A percentile compares a stretch with the other conserved stretches of the same genome.
Conservation (phyloP, 2,797 vertebrate species). For the Sebastes trivittatus region DNA sequence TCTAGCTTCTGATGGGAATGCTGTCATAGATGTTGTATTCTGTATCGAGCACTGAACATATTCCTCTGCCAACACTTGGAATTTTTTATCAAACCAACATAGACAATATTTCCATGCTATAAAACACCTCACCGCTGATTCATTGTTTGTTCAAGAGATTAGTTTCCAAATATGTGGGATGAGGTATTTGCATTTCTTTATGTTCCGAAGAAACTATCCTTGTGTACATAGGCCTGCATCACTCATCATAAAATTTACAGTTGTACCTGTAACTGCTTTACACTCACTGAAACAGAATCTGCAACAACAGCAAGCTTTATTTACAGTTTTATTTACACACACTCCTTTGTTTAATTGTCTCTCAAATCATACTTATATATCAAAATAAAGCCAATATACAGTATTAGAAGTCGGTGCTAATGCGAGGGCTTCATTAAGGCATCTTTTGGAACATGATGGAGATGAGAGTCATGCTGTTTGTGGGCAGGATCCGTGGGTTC, state of each 20-base stretch:
- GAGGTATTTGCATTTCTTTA: not conserved
- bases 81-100: not conserved
- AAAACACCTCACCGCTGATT: not conserved
- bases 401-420: not conserved
- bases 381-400: not conserved
- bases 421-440: not conserved
- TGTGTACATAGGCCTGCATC: not conserved
- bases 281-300: not conserved
- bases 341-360: not conserved
- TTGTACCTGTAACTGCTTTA: not conserved
- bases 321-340: not conserved
- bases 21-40: too few species aligned
- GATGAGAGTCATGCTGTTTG: not conserved
- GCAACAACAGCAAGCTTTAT: not conserved
- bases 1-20: too few species aligned
- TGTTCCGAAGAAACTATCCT: not conserved
- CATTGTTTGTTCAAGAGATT: conserved; percentile 1
- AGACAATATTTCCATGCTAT: not conserved
- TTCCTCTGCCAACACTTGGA: not conserved
- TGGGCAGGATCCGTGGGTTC: not conserved
- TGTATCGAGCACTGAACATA: not conserved
- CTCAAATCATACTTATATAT: not conserved
- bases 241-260: not conserved
- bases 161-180: not conserved
- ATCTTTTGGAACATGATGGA: not conserved